Conservation (phyloP, 2,113 vertebrate species). For the Nothocercus nigrocapillus region DNA sequence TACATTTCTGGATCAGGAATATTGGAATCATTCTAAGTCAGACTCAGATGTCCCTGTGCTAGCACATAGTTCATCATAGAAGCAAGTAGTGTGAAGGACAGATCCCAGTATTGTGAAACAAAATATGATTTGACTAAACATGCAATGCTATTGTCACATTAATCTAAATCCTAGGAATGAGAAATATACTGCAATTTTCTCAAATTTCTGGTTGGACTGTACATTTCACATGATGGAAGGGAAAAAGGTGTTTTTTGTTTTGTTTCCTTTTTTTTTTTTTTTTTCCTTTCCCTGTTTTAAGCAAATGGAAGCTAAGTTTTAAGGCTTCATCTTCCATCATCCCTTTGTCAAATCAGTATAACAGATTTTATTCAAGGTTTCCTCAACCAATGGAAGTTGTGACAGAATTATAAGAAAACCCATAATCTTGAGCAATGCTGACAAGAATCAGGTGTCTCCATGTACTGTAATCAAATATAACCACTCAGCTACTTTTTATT, state of each 20-base stretch:
- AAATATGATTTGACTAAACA: background rate
- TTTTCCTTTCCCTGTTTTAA: background rate
- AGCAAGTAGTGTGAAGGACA: background rate
- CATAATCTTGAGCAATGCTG: background rate
- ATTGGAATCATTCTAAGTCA: background rate
- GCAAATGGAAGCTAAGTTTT: background rate
- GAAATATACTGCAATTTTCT: background rate
- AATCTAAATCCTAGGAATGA: background rate
- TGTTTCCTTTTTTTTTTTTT: background rate
- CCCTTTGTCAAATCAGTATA: background rate
- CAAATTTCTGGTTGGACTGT: background rate
- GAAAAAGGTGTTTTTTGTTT: background rate
- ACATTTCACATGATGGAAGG: background rate
- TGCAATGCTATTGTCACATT: background rate
- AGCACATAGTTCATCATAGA: background rate
- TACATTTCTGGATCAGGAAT: background rate
- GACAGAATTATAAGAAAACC: background rate
- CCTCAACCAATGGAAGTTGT: background rate
- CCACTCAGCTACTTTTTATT: rapidly evolving
- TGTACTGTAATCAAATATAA: background rate
- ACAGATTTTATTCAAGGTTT: background rate
- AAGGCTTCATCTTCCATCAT: background rate
- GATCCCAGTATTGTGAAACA: background rate
- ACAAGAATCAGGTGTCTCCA: background rate
- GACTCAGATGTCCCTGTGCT: rapidly evolving